Evolutionary conservation across 2,888 invertebrate species (phyloP).

Genomic region (Agrochola litura): DNA sequence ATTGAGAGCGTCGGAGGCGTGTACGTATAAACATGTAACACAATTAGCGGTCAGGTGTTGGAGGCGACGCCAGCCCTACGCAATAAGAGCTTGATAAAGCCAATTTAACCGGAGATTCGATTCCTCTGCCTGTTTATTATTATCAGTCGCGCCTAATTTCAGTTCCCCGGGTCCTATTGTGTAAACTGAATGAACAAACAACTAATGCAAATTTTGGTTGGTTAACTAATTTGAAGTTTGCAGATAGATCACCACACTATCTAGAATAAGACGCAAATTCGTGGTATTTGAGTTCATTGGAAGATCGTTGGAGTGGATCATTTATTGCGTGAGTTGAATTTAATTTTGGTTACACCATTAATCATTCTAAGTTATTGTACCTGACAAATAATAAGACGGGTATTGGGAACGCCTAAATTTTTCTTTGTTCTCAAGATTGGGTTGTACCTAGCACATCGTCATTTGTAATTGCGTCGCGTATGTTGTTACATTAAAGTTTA

Average conservation of each 20-base stretch:
- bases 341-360: slow-evolving; percentile 52
- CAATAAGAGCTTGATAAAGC: slow-evolving; percentile 80
- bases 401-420: slow-evolving; percentile 29
- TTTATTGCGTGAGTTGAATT: slow-evolving; percentile 56
- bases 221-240: slow-evolving; percentile 79
- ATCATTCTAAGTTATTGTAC: slow-evolving; percentile 49
- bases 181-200: slow-evolving; percentile 78
- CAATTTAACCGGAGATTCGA: slow-evolving; percentile 79
- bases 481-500: slow-evolving; percentile 63
- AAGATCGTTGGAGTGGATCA: slow-evolving; percentile 39
- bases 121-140: slow-evolving; percentile 79
- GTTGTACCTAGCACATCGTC: slow-evolving; percentile 6
- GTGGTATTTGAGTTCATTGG: slow-evolving; percentile 54
- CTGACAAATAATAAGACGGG: slow-evolving; percentile 51
- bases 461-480: slow-evolving; percentile 35
- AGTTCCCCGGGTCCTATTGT: slow-evolving; percentile 76
- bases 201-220: slow-evolving; percentile 78
- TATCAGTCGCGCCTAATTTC: slow-evolving; percentile 80
- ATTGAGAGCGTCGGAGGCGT: slow-evolving; percentile 77
- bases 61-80: slow-evolving; percentile 63
- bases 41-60: slow-evolving; percentile 81
- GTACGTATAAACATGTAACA: slow-evolving; percentile 78
- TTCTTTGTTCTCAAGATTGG: slow-evolving; percentile 37
- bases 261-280: slow-evolving; percentile 53
- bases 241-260: slow-evolving; percentile 71